Base-by-base conservation (phyloP, 2,888 invertebrate genomes). In the Phalera bucephala region DNA sequence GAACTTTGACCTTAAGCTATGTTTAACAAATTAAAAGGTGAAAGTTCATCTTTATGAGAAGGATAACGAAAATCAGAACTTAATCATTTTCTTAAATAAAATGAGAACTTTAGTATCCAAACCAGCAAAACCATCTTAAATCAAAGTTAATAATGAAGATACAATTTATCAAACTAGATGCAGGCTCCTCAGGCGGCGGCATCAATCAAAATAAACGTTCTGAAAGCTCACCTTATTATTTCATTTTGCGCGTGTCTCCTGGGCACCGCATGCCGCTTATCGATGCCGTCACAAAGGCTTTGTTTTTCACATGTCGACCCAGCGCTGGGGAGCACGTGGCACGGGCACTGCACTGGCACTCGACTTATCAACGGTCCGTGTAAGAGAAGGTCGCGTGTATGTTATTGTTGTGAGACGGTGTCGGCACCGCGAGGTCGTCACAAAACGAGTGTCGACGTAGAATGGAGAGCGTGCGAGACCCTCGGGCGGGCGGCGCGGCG, bases 181-280 rank as follows among this genome's bases (percentile, higher is more conserved):
- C 7, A 11, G n/a, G n/a, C n/a, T n/a, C n/a, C n/a, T n/a, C n/a
- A n/a, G n/a, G 10, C 15, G 21, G 11, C 12, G n/a, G 9, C 4
- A 21, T 33, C 31, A 40, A 46, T 39, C 41, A 40, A 41, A 29
- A 29, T 19, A 19, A 19, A 19, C 11, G 19, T 14, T 15, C 5
- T 8, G 14, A 38, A 38, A 53, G 40, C 82, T 80, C 48, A 89
- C 88, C 86, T 85, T 79, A 81, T 81, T 86, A 85, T 88, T 86
- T 87, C 88, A 89, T 88, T 70, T 80, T 84, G 76, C 70, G 72
- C 58, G 71, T 57, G 54, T 57, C 50, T 60, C 62, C 61, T 66
- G 59, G 66, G 64, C 67, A 59, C 76, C 73, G 70, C 85, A 83
- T 84, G 68, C 62, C 68, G 64, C 59, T 63, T 64, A 62, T 65